Percentiles rank a stretch among this genome's conserved stretches.
Conservation (phyloP, 2,888 invertebrate species). For the Cryptus viduatorius region DNA sequence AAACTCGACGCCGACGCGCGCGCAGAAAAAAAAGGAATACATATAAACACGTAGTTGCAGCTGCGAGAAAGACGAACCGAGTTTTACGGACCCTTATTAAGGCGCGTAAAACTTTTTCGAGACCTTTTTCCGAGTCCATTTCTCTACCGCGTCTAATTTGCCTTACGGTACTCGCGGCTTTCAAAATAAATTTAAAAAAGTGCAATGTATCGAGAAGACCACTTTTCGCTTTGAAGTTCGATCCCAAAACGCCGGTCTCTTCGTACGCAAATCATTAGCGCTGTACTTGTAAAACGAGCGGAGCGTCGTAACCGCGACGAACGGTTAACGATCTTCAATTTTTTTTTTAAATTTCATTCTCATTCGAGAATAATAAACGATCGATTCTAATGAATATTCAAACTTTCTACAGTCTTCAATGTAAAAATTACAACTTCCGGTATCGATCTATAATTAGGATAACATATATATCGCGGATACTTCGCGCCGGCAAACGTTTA, state of each 20-base stretch:
- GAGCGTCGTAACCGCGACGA: too few relatives aligned
- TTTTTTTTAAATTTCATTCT: neutral
- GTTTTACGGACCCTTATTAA: constrained; percentile 1
- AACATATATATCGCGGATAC: neutral
- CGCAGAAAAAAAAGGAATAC: neutral
- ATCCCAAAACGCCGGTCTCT: neutral
- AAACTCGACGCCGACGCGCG: neutral
- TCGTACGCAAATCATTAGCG: neutral
- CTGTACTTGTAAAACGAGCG: too few relatives aligned
- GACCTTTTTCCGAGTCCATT: neutral
- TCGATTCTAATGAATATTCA: neutral
- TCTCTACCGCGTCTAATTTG: neutral
- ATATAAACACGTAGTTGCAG: constrained; percentile 5
- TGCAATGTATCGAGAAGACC: neutral
- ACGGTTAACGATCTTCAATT: too few relatives aligned
- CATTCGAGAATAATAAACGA: neutral
- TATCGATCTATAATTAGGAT: neutral
- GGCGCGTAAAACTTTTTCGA: neutral
- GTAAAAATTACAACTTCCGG: neutral
- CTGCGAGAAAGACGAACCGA: neutral
- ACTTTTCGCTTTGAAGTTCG: neutral
- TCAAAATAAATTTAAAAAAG: neutral
- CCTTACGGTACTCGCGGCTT: neutral
- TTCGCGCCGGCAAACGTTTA: neutral
- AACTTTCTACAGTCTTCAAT: neutral